Evolutionary conservation across 1,140 invertebrate genomes (phyloP).

Genomic region (Geopemphigus sp.): DNA sequence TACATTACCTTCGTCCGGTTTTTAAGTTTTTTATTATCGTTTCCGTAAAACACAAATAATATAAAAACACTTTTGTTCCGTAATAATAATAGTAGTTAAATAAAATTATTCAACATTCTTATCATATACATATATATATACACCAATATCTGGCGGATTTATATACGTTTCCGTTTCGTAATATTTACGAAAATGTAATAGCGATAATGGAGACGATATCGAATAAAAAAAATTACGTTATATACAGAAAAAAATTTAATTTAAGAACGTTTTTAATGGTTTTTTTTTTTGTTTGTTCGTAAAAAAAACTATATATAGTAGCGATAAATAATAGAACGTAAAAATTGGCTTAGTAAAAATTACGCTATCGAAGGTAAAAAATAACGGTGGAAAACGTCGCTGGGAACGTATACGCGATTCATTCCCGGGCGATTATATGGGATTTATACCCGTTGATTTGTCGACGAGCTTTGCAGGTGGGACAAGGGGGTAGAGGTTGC

Average conservation of each 20-base stretch:
- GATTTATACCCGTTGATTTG: too few species aligned
- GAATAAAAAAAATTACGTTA: conserved; percentile 37
- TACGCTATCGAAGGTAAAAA: background rate
- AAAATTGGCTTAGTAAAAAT: conserved; percentile 27
- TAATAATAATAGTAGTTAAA: conserved; percentile 8
- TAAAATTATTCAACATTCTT: conserved; percentile 47
- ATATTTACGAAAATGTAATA: conserved; percentile 10
- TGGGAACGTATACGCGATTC: background rate
- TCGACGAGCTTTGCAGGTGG: too few species aligned
- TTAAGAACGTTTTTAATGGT: conserved; percentile 22
- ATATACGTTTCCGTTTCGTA: background rate
- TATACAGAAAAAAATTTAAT: conserved; percentile 23
- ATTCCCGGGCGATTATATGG: too few species aligned
- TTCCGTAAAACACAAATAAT: background rate
- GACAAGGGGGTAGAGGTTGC: too few species aligned
- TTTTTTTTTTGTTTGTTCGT: background rate
- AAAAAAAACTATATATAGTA: background rate
- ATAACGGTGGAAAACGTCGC: conserved; percentile 31
- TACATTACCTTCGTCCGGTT: background rate
- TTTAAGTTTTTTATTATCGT: background rate
- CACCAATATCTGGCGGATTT: conserved; percentile 36
- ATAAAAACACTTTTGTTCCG: background rate
- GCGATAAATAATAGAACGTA: background rate
- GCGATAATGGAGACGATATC: background rate
- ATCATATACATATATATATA: background rate